Evolutionary conservation across 1,140 invertebrate genomes (phyloP).

Genomic region (Diploscapter pachys): DNA sequence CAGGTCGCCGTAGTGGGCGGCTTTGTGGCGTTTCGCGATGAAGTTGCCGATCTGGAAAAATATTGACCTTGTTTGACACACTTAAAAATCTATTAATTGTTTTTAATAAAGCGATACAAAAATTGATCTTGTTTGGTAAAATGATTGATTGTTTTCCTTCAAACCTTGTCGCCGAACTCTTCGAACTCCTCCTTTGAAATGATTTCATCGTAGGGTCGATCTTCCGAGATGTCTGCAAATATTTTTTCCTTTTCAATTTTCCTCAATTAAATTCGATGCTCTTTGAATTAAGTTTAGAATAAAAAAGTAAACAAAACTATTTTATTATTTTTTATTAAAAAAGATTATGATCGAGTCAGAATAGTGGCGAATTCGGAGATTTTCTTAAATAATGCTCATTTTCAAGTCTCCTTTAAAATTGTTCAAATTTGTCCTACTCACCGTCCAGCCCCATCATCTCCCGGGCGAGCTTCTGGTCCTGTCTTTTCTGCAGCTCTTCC

Average conservation of each 20-base stretch:
- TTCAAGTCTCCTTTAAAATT: not conserved
- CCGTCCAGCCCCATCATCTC: constrained; percentile 28
- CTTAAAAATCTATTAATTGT: not conserved
- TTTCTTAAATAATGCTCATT: too few species aligned
- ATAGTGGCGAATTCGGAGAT: too few species aligned
- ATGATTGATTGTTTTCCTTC: too few species aligned
- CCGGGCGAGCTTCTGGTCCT: constrained; percentile 20
- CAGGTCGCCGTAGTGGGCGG: constrained; percentile 31
- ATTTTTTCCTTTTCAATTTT: not conserved
- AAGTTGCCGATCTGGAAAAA: constrained; percentile 25
- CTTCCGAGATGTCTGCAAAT: not conserved
- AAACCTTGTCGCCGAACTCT: constrained; percentile 27
- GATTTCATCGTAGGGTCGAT: constrained; percentile 18
- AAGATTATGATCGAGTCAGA: too few species aligned
- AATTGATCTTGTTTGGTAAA: too few species aligned
- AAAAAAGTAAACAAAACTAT: not conserved
- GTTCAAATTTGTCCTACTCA: not conserved
- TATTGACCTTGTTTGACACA: not conserved
- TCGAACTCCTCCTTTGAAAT: constrained; percentile 31
- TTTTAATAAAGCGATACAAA: not conserved
- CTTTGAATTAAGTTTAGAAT: not conserved
- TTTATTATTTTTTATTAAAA: too few species aligned
- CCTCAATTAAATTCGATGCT: constrained; percentile 2
- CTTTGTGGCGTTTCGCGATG: constrained; percentile 23
- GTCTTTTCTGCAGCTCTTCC: constrained; percentile 26